These are phyloP conservation scores for Tipula helvola DNA, from an alignment of 2,888 invertebrate genomes.

Conservation along the genomic window DNA sequence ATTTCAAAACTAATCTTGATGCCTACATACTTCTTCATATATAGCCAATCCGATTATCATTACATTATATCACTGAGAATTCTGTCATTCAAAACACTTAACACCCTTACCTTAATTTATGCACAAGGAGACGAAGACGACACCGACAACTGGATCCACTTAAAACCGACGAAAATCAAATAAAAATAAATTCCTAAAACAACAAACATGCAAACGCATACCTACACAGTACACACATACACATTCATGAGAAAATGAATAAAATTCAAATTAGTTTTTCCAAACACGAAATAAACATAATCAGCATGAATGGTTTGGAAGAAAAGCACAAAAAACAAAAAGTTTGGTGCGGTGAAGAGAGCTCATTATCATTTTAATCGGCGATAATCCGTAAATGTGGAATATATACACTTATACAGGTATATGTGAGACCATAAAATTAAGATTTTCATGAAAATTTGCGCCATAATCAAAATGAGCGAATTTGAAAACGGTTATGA, in stretches of 20 bases:
- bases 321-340: not conserved
- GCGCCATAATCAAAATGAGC: not conserved
- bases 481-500: not conserved
- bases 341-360: not conserved
- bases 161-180: not conserved
- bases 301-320: not conserved
- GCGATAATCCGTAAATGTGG: not conserved
- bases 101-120: not conserved
- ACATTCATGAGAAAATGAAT: too few relatives aligned
- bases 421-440: not conserved
- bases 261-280: too few relatives aligned
- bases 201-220: not conserved
- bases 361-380: not conserved
- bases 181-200: not conserved
- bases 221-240: not conserved
- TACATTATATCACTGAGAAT: not conserved
- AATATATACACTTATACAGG: not conserved
- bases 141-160: not conserved
- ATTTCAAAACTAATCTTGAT: not conserved
- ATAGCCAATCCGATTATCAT: not conserved
- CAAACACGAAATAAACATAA: too few relatives aligned
- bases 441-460: not conserved
- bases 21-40: not conserved
- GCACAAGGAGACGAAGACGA: not conserved
- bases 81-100: not conserved